Percentiles rank a stretch among this genome's conserved stretches.
These are phyloP conservation scores for Phenganax subtilis DNA, from an alignment of 92 coral and sea anemone genomes.

Conservation along the genomic window DNA sequence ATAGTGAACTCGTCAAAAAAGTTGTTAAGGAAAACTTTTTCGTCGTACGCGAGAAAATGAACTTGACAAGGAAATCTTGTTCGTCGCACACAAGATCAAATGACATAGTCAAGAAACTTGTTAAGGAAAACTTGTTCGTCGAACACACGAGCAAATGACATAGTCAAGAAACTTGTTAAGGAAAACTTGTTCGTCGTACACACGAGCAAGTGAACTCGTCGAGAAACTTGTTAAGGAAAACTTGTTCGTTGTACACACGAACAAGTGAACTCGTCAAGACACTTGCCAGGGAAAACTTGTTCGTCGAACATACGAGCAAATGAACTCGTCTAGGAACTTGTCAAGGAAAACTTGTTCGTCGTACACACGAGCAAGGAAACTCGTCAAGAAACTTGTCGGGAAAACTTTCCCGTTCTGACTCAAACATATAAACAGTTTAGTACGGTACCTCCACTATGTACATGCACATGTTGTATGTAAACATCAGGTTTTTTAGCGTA, in stretches of 20 bases:
- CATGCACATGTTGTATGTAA: constrained; percentile 30
- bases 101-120: too few relatives aligned
- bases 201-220: not conserved
- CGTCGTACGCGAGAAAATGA: too few relatives aligned
- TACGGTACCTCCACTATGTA: constrained; percentile 31
- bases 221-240: not conserved
- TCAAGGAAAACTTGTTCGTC: too few relatives aligned
- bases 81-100: too few relatives aligned
- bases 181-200: not conserved
- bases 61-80: too few relatives aligned
- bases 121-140: too few relatives aligned
- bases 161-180: not conserved
- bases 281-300: too few relatives aligned
- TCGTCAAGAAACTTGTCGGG: not conserved
- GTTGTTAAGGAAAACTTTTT: not conserved
- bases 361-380: not conserved
- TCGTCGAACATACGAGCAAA: too few relatives aligned
- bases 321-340: too few relatives aligned
- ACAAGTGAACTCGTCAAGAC: too few relatives aligned
- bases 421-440: not conserved
- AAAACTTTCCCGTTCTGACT: not conserved
- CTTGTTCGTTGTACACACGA: not conserved
- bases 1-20: not conserved
- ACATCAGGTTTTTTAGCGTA: constrained; percentile 41
- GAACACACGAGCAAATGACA: not conserved